Conservation (phyloP, 2,888 invertebrate genomes). For the Pherbina coryleti region DNA sequence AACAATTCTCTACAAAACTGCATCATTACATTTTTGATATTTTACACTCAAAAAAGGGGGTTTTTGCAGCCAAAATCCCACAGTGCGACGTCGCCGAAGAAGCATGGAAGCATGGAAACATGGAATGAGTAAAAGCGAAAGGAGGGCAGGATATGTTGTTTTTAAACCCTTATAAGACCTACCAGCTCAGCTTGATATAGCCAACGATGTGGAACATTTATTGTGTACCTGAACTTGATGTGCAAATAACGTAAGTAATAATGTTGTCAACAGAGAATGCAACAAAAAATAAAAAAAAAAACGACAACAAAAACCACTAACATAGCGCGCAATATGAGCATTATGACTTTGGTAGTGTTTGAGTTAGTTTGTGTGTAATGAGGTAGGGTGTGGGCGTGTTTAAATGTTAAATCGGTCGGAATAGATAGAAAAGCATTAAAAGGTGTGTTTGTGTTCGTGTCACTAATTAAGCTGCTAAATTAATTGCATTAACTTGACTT, state of each 20-base stretch:
- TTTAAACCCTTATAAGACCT: no score
- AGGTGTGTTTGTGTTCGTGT: constrained; percentile 23
- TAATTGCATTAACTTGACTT: constrained; percentile 26
- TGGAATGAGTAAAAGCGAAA: not conserved
- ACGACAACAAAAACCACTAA: not conserved
- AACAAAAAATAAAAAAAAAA: not conserved
- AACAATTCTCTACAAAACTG: no score
- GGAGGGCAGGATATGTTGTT: not conserved
- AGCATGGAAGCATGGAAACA: not conserved
- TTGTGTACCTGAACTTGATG: constrained; percentile 46
- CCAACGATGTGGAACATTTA: not conserved
- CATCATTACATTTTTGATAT: no score
- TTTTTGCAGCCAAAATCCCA: no score
- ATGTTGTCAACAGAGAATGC: constrained; percentile 17
- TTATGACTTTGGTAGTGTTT: no score
- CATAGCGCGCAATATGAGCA: constrained; percentile 5
- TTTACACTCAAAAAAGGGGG: no score
- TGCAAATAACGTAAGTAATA: constrained; percentile 23
- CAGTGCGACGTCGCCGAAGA: no score
- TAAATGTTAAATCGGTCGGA: constrained; percentile 19
- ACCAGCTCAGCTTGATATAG: not conserved
- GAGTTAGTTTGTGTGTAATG: not conserved
- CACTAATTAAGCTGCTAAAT: constrained; percentile 35
- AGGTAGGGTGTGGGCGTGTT: not conserved
- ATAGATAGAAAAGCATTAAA: not conserved